phyloP scores from a whole-genome alignment of 2,888 invertebrate species.

The Neuroscelio doddi region DNA sequence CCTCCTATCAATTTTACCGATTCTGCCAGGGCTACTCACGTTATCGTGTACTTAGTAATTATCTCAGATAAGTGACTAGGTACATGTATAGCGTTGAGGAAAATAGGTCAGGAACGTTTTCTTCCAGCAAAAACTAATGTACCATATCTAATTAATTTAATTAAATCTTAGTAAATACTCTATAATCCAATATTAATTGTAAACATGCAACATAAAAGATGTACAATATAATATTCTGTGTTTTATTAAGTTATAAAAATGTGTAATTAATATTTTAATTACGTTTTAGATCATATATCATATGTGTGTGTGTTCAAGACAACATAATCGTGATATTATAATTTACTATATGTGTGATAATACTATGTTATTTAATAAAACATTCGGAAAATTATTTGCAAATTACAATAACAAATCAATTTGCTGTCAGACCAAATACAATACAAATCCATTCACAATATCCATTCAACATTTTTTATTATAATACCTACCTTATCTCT shows the following conservation, averaged over 20 bases:
- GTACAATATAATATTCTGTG: no score
- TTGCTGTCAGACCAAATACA: neutral
- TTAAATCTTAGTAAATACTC: neutral
- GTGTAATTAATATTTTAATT: no score
- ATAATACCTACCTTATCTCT: no score
- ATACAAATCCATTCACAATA: no score
- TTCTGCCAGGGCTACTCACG: conserved; percentile 7
- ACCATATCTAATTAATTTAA: neutral
- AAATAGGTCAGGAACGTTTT: conserved; percentile 3
- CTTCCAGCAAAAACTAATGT: conserved; percentile 3
- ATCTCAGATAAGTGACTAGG: conserved; percentile 1
- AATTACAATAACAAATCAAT: conserved; percentile 3
- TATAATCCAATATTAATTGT: no score
- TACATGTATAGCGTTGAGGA: neutral
- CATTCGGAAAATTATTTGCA: neutral
- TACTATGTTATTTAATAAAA: neutral
- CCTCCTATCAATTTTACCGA: conserved; percentile 14
- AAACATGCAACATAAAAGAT: no score
- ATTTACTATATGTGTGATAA: no score
- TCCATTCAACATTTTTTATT: no score
- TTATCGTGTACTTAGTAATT: conserved; percentile 7
- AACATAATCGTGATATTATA: no score
- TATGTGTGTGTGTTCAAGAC: no score
- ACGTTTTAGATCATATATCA: no score
- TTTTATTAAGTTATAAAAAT: no score